Percentiles rank a stretch among this genome's conserved stretches.
These are phyloP conservation scores for Aphidius colemani DNA, from an alignment of 2,888 invertebrate genomes.

Conservation along the genomic window DNA sequence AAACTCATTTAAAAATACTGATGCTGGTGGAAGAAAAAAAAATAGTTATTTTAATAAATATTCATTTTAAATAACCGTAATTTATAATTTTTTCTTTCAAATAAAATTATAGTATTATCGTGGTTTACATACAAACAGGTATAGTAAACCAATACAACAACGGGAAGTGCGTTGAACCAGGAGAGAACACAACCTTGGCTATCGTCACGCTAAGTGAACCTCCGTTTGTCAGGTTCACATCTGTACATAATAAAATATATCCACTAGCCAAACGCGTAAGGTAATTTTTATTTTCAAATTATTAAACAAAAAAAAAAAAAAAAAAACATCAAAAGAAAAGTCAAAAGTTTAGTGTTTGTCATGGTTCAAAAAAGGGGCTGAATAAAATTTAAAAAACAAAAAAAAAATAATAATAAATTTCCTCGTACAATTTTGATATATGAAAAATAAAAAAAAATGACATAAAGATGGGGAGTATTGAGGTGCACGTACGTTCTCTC, in stretches of 20 bases:
- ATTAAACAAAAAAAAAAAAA: too few relatives aligned
- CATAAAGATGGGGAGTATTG: not conserved
- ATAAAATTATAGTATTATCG: too few relatives aligned
- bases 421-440: too few relatives aligned
- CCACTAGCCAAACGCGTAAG: slow-evolving; percentile 30
- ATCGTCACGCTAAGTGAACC: slow-evolving; percentile 55
- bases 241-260: slow-evolving; percentile 24
- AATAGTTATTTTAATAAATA: too few relatives aligned
- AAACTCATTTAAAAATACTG: too few relatives aligned
- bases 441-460: slow-evolving; percentile 9
- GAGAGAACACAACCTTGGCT: slow-evolving; percentile 47
- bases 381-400: too few relatives aligned
- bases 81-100: too few relatives aligned
- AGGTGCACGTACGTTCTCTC: slow-evolving; percentile 21
- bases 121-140: too few relatives aligned
- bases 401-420: too few relatives aligned
- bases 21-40: too few relatives aligned
- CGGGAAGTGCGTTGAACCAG: slow-evolving; percentile 55
- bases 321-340: slow-evolving; percentile 7
- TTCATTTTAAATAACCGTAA: too few relatives aligned
- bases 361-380: too few relatives aligned
- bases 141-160: slow-evolving; percentile 41
- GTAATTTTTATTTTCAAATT: slow-evolving; percentile 19
- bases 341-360: not conserved
- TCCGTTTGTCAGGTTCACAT: slow-evolving; percentile 52